Evolutionary conservation across 2,888 invertebrate species (phyloP).

Genomic region (Steinernema scapterisci): DNA sequence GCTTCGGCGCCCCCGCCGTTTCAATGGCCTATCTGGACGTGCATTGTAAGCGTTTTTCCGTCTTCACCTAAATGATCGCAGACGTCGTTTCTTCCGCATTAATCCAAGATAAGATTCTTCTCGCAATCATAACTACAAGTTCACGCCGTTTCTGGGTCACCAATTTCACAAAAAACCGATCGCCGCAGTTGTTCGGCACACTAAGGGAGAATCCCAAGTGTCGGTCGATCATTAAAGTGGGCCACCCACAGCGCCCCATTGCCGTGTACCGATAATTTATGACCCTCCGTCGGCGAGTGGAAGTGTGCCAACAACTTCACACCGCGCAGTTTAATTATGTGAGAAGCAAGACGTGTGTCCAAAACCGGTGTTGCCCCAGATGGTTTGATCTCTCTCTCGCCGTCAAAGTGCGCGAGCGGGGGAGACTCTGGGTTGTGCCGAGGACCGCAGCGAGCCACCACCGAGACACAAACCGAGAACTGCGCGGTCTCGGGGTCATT

Average conservation of each 20-base stretch:
- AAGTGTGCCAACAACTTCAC: constrained; percentile 21
- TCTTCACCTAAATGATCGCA: not conserved
- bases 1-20: constrained; percentile 47
- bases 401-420: too few species aligned
- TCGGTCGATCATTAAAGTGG: constrained; percentile 1
- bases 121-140: constrained; percentile 12
- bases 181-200: constrained; percentile 9
- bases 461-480: not conserved
- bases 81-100: not conserved
- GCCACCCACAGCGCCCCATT: constrained; percentile 4
- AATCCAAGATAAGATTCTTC: too few species aligned
- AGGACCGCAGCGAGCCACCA: not conserved
- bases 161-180: constrained; percentile 2
- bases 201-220: not conserved
- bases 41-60: constrained; percentile 50
- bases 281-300: not conserved
- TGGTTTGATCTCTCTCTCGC: not conserved
- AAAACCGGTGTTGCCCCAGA: not conserved
- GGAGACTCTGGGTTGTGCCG: not conserved
- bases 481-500: not conserved
- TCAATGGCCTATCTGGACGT: constrained; percentile 60
- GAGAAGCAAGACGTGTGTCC: constrained; percentile 1
- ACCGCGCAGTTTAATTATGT: constrained; percentile 20
- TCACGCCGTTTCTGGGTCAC: constrained; percentile 28
- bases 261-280: constrained; percentile 6